phyloP scores from a whole-genome alignment of 2,113 vertebrate species.

The Oncorhynchus masou region DNA sequence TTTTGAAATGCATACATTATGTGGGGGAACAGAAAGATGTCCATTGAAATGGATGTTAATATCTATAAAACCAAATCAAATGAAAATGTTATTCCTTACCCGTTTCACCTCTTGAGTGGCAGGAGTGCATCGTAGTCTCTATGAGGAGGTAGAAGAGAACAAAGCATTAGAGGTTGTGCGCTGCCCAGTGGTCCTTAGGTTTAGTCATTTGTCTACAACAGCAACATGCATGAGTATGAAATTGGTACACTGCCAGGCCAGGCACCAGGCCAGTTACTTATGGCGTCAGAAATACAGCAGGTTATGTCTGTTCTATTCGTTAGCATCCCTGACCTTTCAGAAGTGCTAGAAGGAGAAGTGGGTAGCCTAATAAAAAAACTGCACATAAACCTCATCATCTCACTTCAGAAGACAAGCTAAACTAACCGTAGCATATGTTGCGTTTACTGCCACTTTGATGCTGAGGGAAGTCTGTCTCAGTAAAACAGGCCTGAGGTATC shows the following conservation, averaged over 20 bases:
- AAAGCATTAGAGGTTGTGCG: neutral
- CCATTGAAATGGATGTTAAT: no score
- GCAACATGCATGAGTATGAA: no score
- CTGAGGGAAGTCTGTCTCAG: neutral
- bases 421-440: neutral
- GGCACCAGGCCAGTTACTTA: no score
- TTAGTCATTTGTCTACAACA: no score
- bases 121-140: conserved; percentile 20
- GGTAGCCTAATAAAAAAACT: neutral
- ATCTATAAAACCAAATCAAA: no score
- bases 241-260: no score
- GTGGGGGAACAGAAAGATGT: neutral
- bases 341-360: neutral
- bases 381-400: neutral
- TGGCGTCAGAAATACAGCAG: neutral
- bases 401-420: neutral
- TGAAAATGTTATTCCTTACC: no score
- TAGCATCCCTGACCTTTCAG: neutral
- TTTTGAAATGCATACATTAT: neutral
- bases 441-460: neutral
- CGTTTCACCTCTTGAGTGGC: conserved; percentile 16
- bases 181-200: no score
- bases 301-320: neutral
- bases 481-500: neutral
- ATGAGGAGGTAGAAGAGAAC: conserved; percentile 4